phyloP scores from a whole-genome alignment of 2,113 vertebrate genomes.

The Cardinalis cardinalis region DNA sequence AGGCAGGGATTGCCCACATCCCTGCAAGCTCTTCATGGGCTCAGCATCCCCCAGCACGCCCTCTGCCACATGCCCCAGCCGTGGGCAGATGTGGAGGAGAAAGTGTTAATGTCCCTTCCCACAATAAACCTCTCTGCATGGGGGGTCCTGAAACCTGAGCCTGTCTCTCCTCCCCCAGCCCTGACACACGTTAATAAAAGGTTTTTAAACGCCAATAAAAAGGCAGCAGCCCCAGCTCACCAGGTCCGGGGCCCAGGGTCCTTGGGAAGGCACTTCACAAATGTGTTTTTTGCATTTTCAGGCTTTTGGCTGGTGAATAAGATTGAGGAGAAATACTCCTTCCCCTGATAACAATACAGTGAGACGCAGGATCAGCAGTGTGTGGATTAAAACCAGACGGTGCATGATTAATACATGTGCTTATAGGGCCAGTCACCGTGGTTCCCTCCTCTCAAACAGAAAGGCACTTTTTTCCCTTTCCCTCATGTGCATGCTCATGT shows the following conservation, averaged over 20 bases:
- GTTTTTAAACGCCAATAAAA: constrained; percentile 69
- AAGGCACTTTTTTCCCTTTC: constrained; percentile 35
- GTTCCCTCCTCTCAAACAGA: constrained; percentile 75
- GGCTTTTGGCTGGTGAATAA: constrained; percentile 76
- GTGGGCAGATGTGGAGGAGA: constrained; percentile 55
- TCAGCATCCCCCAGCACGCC: neutral
- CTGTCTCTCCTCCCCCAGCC: constrained; percentile 45
- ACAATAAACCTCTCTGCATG: constrained; percentile 62
- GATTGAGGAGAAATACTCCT: constrained; percentile 78
- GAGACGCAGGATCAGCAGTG: constrained; percentile 77
- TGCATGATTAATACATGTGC: constrained; percentile 79
- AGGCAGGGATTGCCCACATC: neutral
- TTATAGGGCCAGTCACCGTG: constrained; percentile 77
- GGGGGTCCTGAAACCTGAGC: constrained; percentile 72
- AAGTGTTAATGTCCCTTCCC: constrained; percentile 75
- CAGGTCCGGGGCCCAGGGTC: constrained; percentile 61
- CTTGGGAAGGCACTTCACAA: constrained; percentile 74
- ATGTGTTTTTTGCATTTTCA: constrained; percentile 82
- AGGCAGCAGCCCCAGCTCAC: constrained; percentile 68
- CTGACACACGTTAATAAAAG: constrained; percentile 72
- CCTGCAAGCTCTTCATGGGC: neutral
- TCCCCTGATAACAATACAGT: constrained; percentile 80
- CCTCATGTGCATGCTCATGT: constrained; percentile 21
- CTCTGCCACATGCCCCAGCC: constrained; percentile 16
- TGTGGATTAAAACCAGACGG: constrained; percentile 83